phyloP scores from a whole-genome alignment of 2,888 invertebrate genomes.

The Hyalella azteca region DNA sequence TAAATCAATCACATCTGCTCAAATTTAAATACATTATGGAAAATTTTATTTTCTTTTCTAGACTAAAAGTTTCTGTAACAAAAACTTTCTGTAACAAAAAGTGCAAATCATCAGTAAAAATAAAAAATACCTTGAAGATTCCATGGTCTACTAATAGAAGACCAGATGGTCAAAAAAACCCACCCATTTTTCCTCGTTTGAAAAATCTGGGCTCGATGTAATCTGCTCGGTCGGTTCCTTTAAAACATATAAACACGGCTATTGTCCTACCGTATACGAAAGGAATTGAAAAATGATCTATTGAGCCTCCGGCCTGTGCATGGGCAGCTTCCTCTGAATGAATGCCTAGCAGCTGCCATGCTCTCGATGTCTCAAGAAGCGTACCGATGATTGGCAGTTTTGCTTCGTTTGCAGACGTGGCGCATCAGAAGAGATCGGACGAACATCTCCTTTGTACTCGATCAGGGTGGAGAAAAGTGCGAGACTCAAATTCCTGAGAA shows the following conservation, averaged over 20 bases:
- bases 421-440: constrained; percentile 19
- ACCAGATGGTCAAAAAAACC: not conserved
- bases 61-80: too few species aligned
- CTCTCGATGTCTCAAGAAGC: constrained; percentile 17
- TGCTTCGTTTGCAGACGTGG: constrained; percentile 5
- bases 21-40: too few species aligned
- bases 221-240: not conserved
- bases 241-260: not conserved
- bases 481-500: not conserved
- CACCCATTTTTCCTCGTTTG: not conserved
- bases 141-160: too few species aligned
- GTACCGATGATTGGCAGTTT: constrained; percentile 15
- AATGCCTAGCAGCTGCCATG: not conserved
- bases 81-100: too few species aligned
- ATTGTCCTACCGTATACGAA: not conserved
- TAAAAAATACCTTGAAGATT: too few species aligned
- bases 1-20: too few species aligned
- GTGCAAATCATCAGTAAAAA: too few species aligned
- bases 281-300: too few species aligned
- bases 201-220: not conserved
- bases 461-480: not conserved
- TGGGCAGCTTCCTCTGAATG: not conserved
- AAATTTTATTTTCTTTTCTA: too few species aligned
- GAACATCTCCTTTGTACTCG: not conserved
- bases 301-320: not conserved